phyloP scores from a whole-genome alignment of 2,888 invertebrate species.

The Thecophora atra region DNA sequence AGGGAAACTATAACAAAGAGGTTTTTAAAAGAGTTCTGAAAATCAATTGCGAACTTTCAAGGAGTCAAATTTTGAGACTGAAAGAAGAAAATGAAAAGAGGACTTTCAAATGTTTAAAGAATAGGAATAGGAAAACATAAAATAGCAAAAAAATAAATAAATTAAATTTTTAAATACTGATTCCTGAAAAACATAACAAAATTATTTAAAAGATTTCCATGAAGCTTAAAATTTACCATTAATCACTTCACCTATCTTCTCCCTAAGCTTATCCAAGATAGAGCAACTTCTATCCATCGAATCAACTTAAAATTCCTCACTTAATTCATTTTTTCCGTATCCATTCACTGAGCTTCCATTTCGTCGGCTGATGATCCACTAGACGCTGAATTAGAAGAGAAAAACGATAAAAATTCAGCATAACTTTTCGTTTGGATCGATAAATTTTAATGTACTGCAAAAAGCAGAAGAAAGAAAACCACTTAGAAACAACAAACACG shows the following conservation, averaged over 20 bases:
- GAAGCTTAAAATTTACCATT: too few species aligned
- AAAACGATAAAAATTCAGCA: not conserved
- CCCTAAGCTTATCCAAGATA: not conserved
- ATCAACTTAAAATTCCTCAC: not conserved
- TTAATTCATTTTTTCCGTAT: not conserved
- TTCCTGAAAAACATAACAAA: not conserved
- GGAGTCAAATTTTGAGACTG: too few species aligned
- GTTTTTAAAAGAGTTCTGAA: not conserved
- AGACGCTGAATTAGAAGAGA: not conserved
- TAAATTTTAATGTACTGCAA: constrained; percentile 8
- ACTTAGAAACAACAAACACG: not conserved
- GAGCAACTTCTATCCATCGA: too few species aligned
- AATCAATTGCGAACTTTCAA: too few species aligned
- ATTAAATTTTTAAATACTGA: not conserved
- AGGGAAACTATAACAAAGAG: not conserved
- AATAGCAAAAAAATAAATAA: not conserved
- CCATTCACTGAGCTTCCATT: not conserved
- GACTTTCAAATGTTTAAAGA: not conserved
- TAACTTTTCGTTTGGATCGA: constrained; percentile 1
- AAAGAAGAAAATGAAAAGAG: too few species aligned
- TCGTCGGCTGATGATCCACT: too few species aligned
- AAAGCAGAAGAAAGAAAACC: not conserved
- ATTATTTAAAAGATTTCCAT: not conserved
- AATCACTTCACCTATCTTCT: not conserved
- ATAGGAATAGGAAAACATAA: not conserved